phyloP scores from a whole-genome alignment of 2,888 invertebrate genomes.

The Drosophila melanosoma region DNA sequence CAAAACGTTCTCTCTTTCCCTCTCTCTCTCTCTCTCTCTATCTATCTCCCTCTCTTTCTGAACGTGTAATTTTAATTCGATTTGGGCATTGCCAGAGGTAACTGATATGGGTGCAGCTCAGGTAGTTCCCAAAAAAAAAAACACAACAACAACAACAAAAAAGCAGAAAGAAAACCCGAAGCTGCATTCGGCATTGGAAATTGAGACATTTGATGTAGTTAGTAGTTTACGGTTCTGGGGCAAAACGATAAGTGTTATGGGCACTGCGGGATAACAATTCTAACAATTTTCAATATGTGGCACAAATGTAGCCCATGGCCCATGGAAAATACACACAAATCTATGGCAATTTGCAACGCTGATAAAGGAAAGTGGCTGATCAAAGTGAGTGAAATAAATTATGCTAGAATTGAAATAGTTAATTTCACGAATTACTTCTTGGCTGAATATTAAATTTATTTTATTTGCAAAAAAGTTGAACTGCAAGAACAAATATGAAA shows the following conservation, averaged over 20 bases:
- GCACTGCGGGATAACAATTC: constrained; percentile 53
- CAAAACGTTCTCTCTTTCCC: constrained; percentile 3
- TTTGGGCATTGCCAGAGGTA: constrained; percentile 65
- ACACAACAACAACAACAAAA: no score
- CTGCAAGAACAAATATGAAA: neutral
- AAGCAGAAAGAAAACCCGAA: constrained; percentile 12
- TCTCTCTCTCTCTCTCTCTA: neutral
- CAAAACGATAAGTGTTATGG: constrained; percentile 64
- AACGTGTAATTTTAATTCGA: constrained; percentile 77
- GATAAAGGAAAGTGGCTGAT: neutral
- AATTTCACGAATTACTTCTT: neutral
- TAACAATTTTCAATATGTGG: constrained; percentile 47
- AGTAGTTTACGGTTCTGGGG: constrained; percentile 38
- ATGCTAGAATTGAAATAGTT: neutral
- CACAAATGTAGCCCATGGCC: constrained; percentile 60
- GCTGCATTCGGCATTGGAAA: constrained; percentile 52
- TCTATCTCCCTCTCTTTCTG: constrained; percentile 18
- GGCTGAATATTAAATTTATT: neutral
- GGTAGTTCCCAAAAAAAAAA: constrained; percentile 41
- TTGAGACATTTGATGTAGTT: constrained; percentile 74
- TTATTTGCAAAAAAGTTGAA: neutral
- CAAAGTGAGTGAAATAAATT: neutral
- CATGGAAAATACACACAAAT: neutral
- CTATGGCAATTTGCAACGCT: neutral
- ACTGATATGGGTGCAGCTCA: constrained; percentile 73